Evolutionary conservation across 2,888 invertebrate species (phyloP).

Genomic region (Diaperis boleti): DNA sequence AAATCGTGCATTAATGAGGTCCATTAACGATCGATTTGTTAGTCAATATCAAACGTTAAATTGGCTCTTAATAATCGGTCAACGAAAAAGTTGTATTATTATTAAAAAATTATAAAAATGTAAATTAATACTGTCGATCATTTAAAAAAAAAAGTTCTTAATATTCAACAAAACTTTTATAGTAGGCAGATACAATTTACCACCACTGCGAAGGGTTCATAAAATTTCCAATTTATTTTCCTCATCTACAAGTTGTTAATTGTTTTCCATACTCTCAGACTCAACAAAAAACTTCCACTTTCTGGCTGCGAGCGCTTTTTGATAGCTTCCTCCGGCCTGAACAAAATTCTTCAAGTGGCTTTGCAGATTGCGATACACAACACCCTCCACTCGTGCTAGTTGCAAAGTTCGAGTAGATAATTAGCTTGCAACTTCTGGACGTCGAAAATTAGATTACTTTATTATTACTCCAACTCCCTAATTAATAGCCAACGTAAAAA

Average conservation of each 20-base stretch:
- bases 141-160: no score
- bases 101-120: no score
- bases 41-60: no score
- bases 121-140: no score
- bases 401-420: conserved; percentile 44
- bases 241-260: not conserved
- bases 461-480: conserved; percentile 46
- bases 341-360: conserved; percentile 12
- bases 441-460: conserved; percentile 52
- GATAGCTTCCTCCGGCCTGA: not conserved
- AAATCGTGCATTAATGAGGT: no score
- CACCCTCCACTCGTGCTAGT: conserved; percentile 6
- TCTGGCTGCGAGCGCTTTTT: conserved; percentile 2
- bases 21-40: no score
- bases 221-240: not conserved
- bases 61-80: no score
- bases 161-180: no score
- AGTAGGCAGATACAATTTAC: no score
- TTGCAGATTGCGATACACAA: conserved; percentile 5
- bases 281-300: not conserved
- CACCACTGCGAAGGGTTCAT: no score
- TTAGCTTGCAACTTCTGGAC: conserved; percentile 49
- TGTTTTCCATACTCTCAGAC: not conserved
- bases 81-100: no score
- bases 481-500: conserved; percentile 52